Base-by-base conservation (phyloP, 2,888 invertebrate species). In the Corbicula japonica region DNA sequence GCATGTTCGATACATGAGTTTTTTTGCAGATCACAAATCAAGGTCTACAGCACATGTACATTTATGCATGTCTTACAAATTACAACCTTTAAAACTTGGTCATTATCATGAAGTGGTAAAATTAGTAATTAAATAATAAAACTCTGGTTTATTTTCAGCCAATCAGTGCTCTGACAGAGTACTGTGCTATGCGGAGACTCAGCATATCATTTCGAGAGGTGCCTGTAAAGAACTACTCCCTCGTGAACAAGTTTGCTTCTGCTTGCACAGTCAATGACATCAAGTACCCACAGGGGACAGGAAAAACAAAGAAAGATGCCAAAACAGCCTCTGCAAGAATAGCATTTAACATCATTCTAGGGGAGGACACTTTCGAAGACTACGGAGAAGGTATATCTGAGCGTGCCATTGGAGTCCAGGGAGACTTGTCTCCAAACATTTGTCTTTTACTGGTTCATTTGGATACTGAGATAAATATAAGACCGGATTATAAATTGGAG, bases 301-400 rank as follows among this genome's bases (percentile, higher is more conserved):
- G 91, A 2, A 86, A 81, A 23, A 92, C 90, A 1, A 93, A 93
- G 79, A 93, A 93, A 70, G 92, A 93, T 12, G 92, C 93, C 0
- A 93, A 92, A 78, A 87, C 88, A 1, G 76, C 80, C 6, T 89
- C 92, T 4, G 92, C 92, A 4, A 86, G 78, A 21, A 88, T 86
- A 23, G 92, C 92, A 0, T 87, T 93, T 41, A 76, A 82, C 26
- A 87, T 77, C 6, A 76, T 91, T 5, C 82, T 91, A 0, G 92
- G 90, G 0, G 44, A 90, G 1, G 79, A 82, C 23, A 69, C 83
- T 3, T 85, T 85, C 32, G 83, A 85, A 6, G 84, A 85, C 28
- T 75, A 84, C 44, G 84, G 84, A 60, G 84, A 87, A 18, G 86
- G 82, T 63, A 68, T 34, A 18, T 18, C 41, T 12, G n/a, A n/a